A percentile compares a stretch with the other conserved stretches of the same genome.
These are phyloP conservation scores for Nylanderia fulva DNA, from an alignment of 1,140 invertebrate species.

Conservation along the genomic window DNA sequence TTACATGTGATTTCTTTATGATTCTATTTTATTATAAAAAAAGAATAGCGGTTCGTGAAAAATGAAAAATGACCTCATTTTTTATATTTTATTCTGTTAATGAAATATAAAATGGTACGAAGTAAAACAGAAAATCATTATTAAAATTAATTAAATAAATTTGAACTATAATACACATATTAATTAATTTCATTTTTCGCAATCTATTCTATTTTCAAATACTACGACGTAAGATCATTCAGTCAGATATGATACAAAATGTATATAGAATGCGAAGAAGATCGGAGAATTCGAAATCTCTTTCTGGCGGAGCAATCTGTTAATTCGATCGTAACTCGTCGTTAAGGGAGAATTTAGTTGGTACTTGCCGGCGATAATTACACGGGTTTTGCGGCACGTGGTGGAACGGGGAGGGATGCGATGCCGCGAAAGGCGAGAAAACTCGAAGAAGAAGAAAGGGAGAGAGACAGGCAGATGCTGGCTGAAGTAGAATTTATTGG, in stretches of 20 bases:
- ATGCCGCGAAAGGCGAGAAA: conserved; percentile 54
- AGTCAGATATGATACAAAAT: background rate
- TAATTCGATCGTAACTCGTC: conserved; percentile 83
- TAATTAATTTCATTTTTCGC: background rate
- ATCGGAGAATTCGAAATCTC: conserved; percentile 36
- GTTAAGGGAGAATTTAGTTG: conserved; percentile 81
- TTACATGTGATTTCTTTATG: background rate
- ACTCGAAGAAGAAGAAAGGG: conserved; percentile 38
- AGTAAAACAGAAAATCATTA: background rate
- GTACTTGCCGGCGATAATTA: conserved; percentile 80
- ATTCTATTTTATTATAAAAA: background rate
- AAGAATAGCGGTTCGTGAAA: background rate
- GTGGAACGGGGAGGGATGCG: conserved; percentile 49
- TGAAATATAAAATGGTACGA: conserved; percentile 2
- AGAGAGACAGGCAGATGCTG: conserved; percentile 60
- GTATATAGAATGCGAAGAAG: conserved; percentile 8
- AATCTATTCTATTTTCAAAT: background rate
- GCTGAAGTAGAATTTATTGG: conserved; percentile 82
- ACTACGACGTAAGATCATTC: background rate
- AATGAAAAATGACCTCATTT: background rate
- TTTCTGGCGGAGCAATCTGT: conserved; percentile 75
- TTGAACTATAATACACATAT: background rate
- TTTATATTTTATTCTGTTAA: background rate
- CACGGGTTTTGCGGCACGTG: conserved; percentile 71
- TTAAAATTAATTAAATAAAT: background rate